phyloP scores from a whole-genome alignment of 1,140 invertebrate species.

The Triops cancriformis region DNA sequence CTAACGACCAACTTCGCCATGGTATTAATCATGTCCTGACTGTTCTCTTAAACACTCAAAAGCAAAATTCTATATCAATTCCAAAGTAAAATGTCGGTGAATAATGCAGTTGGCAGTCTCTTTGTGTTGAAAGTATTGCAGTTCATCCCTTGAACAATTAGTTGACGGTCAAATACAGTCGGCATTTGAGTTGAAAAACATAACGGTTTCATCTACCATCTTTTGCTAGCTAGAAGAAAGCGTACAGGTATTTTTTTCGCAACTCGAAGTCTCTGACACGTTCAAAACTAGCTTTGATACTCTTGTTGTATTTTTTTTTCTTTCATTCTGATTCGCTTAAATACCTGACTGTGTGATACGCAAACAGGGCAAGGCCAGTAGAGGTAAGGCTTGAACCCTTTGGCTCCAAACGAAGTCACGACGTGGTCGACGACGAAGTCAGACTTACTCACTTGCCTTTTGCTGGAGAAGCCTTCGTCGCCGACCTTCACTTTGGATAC shows the following conservation, averaged over 20 bases:
- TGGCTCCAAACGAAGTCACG: constrained; percentile 12
- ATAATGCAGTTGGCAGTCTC: neutral
- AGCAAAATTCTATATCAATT: too few relatives aligned
- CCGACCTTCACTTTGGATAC: too few relatives aligned
- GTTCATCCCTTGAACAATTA: neutral
- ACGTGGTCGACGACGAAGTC: neutral
- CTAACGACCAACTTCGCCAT: neutral
- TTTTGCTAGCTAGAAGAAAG: neutral
- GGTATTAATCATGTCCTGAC: neutral
- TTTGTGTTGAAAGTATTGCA: neutral
- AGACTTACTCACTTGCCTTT: too few relatives aligned
- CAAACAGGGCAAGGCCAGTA: neutral
- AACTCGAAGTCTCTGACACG: neutral
- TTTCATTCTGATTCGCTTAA: neutral
- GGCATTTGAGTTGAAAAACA: too few relatives aligned
- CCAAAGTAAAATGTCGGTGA: too few relatives aligned
- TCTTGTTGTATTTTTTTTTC: neutral
- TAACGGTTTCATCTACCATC: neutral
- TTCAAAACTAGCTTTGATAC: neutral
- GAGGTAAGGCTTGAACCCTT: neutral
- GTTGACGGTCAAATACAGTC: neutral
- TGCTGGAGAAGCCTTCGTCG: too few relatives aligned
- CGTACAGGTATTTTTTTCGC: neutral
- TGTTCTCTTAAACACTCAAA: neutral
- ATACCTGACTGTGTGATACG: neutral